Base-by-base conservation (phyloP, 2,888 invertebrate genomes). In the Physocephala rufipes region DNA sequence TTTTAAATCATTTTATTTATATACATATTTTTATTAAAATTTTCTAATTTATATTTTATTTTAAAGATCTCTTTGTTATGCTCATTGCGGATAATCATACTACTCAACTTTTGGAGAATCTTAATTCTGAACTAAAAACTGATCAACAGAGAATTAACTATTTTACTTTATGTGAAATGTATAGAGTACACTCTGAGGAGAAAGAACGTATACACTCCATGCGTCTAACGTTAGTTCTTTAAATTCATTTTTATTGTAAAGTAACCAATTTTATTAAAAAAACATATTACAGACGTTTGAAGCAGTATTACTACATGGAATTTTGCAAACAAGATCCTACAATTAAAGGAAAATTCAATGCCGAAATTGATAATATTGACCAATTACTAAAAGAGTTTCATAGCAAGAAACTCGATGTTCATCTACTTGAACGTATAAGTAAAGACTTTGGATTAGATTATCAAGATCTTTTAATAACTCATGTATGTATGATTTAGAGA, bases 231-330 rank as follows among this genome's bases (percentile, higher is more conserved):
- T 85, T 73, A 68, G 77, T 74, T 19, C 12, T 7, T 15, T n/a
- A 36, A 53, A 36, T 51, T 43, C 28, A 43, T 19, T 53, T 63
- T 36, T 62, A 15, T 19, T 49, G 7, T 49, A 21, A 21, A 59
- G 24, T 26, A 16, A 19, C 15, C 9, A n/a, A 49, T 15, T 47
- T 47, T 47, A n/a, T 49, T 64, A n/a, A 4, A 21, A 49, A 24
- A 47, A 64, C 16, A 24, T 26, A 58, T 70, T 72, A 2, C 70
- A 86, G 85, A 45, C 85, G 86, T 19, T 79, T 85, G 21, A 86
- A 85, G 67, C 80, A 85, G 24, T 84, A 78, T 75, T 86, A 86
- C 67, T 86, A 84, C 72, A 78, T 82, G 74, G 86, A 86, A 73
- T 80, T 86, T 36, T 84, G 84, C 67, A 84, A 85, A 66, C 81